Percentiles rank a stretch among this genome's conserved stretches.
These are phyloP conservation scores for Actinia equina DNA, from an alignment of 64 coral and sea anemone genomes.

Conservation along the genomic window DNA sequence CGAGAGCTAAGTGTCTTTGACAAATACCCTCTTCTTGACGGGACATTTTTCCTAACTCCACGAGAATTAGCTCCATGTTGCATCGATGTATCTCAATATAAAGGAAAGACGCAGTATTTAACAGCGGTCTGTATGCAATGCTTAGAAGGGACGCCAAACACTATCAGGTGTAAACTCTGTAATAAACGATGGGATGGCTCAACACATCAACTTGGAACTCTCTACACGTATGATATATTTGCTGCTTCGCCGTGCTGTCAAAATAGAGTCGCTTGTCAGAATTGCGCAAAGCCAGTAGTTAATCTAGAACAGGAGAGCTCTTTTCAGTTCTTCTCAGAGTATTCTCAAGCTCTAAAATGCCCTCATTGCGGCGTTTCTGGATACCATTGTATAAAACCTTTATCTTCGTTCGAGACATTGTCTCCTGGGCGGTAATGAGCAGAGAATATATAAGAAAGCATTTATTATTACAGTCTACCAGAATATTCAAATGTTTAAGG, in stretches of 20 bases:
- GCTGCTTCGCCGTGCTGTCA: conserved; percentile 94
- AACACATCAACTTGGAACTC: conserved; percentile 84
- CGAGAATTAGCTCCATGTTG: conserved; percentile 65
- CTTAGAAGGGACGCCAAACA: conserved; percentile 87
- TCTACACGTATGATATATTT: conserved; percentile 98
- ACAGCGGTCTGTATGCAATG: conserved; percentile 94
- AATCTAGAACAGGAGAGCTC: conserved; percentile 54
- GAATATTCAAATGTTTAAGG: neutral
- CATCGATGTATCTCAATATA: conserved; percentile 72
- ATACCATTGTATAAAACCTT: conserved; percentile 93
- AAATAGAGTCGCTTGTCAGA: conserved; percentile 78
- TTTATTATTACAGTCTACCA: too few relatives aligned
- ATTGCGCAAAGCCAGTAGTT: conserved; percentile 85
- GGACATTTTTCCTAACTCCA: conserved; percentile 93
- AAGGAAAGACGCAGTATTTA: conserved; percentile 76
- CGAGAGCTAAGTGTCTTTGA: conserved; percentile 90
- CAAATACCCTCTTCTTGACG: conserved; percentile 94
- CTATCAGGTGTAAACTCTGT: conserved; percentile 91
- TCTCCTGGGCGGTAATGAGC: neutral
- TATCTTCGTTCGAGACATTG: conserved; percentile 52
- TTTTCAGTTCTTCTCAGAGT: conserved; percentile 88
- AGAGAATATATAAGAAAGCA: too few relatives aligned
- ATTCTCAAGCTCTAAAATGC: conserved; percentile 80
- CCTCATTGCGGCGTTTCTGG: conserved; percentile 93
- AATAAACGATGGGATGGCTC: conserved; percentile 92